Conservation (phyloP, 2,888 invertebrate species). For the Habroteleia sp. region DNA sequence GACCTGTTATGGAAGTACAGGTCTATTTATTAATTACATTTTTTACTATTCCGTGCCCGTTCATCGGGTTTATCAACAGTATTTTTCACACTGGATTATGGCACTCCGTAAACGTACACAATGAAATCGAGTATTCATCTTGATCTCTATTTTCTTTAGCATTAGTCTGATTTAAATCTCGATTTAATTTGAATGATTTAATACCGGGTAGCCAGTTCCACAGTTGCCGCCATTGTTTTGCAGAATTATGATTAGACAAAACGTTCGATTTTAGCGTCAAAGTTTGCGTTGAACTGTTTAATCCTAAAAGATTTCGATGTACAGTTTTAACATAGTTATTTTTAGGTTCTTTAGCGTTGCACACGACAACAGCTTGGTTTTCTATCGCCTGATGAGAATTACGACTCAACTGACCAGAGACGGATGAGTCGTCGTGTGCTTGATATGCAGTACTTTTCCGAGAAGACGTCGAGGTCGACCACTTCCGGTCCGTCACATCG, state of each 20-base stretch:
- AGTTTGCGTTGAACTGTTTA: conserved; percentile 14
- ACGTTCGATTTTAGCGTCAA: conserved; percentile 6
- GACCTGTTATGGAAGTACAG: too few species aligned
- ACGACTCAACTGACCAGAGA: conserved; percentile 34
- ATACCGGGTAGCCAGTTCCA: conserved; percentile 74
- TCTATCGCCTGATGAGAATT: conserved; percentile 1
- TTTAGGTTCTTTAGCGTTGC: conserved; percentile 15
- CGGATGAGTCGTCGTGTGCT: conserved; percentile 37
- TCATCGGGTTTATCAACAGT: conserved; percentile 29
- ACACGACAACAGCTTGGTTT: neutral
- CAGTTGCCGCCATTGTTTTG: conserved; percentile 74
- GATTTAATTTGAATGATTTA: conserved; percentile 67
- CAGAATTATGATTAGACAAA: conserved; percentile 19
- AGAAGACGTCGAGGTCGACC: conserved; percentile 39
- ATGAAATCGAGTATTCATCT: conserved; percentile 47
- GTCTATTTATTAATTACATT: too few species aligned
- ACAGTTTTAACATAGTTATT: conserved; percentile 13
- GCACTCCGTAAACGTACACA: conserved; percentile 32
- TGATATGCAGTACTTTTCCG: conserved; percentile 11
- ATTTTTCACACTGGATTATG: conserved; percentile 34
- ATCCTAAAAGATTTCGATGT: neutral
- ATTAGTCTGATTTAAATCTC: conserved; percentile 57
- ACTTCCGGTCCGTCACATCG: conserved; percentile 27
- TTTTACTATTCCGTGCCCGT: conserved; percentile 28
- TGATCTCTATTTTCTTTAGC: conserved; percentile 68